Evolutionary conservation across 2,888 invertebrate species (phyloP).

Genomic region (Ypsolopha scabrella): DNA sequence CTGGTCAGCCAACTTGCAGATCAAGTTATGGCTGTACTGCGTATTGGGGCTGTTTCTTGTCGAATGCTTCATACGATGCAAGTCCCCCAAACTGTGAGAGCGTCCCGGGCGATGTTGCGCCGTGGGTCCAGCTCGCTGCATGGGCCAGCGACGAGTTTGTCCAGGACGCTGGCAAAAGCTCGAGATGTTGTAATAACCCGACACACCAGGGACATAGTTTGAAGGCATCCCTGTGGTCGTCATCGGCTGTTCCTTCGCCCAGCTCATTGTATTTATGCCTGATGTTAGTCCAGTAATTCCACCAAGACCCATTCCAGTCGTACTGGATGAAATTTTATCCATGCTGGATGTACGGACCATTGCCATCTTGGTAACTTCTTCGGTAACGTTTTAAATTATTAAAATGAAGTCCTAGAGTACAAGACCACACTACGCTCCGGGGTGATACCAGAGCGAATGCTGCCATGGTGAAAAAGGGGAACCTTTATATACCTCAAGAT

Average conservation of each 20-base stretch:
- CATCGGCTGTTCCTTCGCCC: conserved; percentile 59
- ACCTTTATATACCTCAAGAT: conserved; percentile 37
- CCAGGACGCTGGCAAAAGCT: conserved; percentile 66
- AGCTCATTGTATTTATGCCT: conserved; percentile 55
- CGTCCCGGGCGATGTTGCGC: conserved; percentile 62
- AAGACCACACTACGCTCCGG: conserved; percentile 51
- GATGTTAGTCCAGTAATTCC: conserved; percentile 57
- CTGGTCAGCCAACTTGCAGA: conserved; percentile 63
- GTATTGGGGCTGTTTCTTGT: conserved; percentile 60
- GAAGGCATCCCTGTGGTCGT: conserved; percentile 65
- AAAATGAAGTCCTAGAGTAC: conserved; percentile 1
- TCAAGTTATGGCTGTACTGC: conserved; percentile 59
- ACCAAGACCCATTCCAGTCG: conserved; percentile 65
- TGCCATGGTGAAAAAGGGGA: conserved; percentile 20
- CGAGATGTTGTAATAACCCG: conserved; percentile 63
- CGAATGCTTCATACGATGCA: conserved; percentile 60
- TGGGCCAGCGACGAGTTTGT: conserved; percentile 60
- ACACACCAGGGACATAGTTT: conserved; percentile 63
- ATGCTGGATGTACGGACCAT: conserved; percentile 57
- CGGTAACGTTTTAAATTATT: not conserved
- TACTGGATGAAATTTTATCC: conserved; percentile 66
- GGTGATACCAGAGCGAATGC: conserved; percentile 58
- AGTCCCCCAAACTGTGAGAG: conserved; percentile 55
- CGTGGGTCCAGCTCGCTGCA: conserved; percentile 60
- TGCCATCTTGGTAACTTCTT: conserved; percentile 31